These are phyloP conservation scores for Spheniscus mendiculus DNA, from an alignment of 2,113 vertebrate species.

Conservation along the genomic window DNA sequence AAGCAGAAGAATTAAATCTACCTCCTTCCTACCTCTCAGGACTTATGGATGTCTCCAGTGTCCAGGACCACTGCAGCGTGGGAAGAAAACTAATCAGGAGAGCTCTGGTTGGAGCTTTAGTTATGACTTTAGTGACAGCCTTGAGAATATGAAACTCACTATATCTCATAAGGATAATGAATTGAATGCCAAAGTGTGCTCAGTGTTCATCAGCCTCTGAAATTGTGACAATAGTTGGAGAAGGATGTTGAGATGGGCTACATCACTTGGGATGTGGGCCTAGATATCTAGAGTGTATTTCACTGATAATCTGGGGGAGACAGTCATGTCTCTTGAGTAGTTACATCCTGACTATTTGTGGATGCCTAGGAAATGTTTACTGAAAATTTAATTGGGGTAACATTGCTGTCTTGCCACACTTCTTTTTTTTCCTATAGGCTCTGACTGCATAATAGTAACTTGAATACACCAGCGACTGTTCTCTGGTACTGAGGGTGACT, in stretches of 20 bases:
- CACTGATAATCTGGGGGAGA: not conserved
- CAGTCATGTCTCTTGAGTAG: not conserved
- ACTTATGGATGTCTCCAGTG: not conserved
- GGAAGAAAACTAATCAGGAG: not conserved
- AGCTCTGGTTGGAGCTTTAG: not conserved
- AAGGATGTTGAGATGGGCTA: not conserved
- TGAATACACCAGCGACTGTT: not conserved
- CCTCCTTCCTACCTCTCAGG: not conserved
- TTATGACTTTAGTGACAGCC: not conserved
- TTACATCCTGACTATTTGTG: not conserved
- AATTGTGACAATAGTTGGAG: not conserved
- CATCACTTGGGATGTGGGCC: not conserved
- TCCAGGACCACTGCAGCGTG: not conserved
- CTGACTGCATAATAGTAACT: not conserved
- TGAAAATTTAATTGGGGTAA: not conserved
- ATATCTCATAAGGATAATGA: not conserved
- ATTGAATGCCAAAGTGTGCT: not conserved
- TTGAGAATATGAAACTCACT: not conserved
- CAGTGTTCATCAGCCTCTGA: not conserved
- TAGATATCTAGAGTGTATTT: not conserved
- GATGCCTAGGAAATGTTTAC: not conserved
- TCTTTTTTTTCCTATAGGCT: not conserved
- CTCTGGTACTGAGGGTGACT: not conserved
- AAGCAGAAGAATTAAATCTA: not conserved
- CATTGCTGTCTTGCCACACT: not conserved